Percentiles rank a stretch among this genome's conserved stretches.
Conservation (phyloP, 2,113 vertebrate species). For the Zosterops japonicus region DNA sequence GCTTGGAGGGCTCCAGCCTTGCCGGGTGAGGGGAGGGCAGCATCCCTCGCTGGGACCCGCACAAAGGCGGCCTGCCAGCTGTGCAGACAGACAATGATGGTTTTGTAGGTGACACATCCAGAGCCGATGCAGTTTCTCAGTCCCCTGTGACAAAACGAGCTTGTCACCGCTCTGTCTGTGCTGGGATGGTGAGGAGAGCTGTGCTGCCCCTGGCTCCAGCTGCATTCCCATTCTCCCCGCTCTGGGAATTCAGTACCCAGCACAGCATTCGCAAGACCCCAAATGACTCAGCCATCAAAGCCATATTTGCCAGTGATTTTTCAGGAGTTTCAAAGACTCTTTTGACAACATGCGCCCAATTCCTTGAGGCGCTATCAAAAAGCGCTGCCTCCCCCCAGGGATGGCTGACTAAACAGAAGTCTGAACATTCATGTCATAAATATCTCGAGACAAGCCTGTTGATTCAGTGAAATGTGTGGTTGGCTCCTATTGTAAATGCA, state of each 20-base stretch:
- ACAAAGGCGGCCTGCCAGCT: background rate
- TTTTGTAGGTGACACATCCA: slow-evolving; percentile 17
- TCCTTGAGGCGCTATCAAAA: background rate
- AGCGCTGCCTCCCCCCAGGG: background rate
- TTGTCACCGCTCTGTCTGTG: background rate
- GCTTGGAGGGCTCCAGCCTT: background rate
- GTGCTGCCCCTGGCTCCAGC: background rate
- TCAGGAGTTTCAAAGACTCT: background rate
- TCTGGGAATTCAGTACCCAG: background rate
- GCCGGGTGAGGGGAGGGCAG: background rate
- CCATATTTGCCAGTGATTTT: background rate
- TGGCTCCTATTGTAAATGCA: slow-evolving; percentile 58
- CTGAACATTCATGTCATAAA: slow-evolving; percentile 46
- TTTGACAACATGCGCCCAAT: background rate
- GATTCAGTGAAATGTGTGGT: slow-evolving; percentile 60
- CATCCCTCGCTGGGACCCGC: background rate
- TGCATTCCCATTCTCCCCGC: background rate
- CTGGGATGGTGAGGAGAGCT: background rate
- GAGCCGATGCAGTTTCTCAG: background rate
- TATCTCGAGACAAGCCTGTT: slow-evolving; percentile 35
- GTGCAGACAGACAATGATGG: background rate
- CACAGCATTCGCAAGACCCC: background rate
- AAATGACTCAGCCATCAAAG: background rate
- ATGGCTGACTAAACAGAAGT: slow-evolving; percentile 51
- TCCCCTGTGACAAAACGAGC: fast-evolving